A percentile compares a stretch with the other conserved stretches of the same genome.
These are phyloP conservation scores for Harpalus rufipes DNA, from an alignment of 2,888 invertebrate genomes.

Conservation along the genomic window DNA sequence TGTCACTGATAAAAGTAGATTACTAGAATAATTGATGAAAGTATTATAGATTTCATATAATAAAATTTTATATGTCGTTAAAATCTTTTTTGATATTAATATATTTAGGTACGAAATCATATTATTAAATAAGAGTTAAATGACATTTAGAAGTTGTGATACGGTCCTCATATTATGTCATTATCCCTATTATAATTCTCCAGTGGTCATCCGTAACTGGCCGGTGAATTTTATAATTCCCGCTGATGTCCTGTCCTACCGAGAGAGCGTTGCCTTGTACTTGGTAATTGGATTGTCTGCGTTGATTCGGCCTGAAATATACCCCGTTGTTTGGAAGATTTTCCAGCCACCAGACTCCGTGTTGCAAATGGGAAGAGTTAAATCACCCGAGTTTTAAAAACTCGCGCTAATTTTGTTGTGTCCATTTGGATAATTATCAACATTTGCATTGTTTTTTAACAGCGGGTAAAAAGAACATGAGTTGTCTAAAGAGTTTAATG, in stretches of 20 bases:
- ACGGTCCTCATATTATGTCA: too few species aligned
- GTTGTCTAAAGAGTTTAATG: not conserved
- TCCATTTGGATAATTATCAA: slow-evolving; percentile 26
- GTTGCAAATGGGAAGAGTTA: not conserved
- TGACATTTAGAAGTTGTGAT: too few species aligned
- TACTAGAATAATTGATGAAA: too few species aligned
- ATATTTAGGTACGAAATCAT: too few species aligned
- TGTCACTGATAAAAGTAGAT: too few species aligned
- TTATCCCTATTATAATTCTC: too few species aligned
- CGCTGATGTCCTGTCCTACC: not conserved
- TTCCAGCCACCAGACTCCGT: not conserved
- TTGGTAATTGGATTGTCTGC: slow-evolving; percentile 30
- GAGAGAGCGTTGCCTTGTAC: slow-evolving; percentile 26
- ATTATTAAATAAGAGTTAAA: too few species aligned
- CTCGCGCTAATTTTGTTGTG: slow-evolving; percentile 24
- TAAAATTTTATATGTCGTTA: too few species aligned
- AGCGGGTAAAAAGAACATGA: not conserved
- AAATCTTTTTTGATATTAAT: too few species aligned
- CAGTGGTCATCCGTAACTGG: too few species aligned
- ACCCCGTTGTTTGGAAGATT: slow-evolving; percentile 6
- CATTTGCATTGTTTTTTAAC: slow-evolving; percentile 33
- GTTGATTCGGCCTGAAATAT: slow-evolving; percentile 37
- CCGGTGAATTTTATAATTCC: too few species aligned
- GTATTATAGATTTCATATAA: too few species aligned
- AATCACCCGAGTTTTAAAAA: slow-evolving; percentile 18